These are phyloP conservation scores for Sparidentex hasta DNA, from an alignment of 2,797 vertebrate species.

Conservation along the genomic window DNA sequence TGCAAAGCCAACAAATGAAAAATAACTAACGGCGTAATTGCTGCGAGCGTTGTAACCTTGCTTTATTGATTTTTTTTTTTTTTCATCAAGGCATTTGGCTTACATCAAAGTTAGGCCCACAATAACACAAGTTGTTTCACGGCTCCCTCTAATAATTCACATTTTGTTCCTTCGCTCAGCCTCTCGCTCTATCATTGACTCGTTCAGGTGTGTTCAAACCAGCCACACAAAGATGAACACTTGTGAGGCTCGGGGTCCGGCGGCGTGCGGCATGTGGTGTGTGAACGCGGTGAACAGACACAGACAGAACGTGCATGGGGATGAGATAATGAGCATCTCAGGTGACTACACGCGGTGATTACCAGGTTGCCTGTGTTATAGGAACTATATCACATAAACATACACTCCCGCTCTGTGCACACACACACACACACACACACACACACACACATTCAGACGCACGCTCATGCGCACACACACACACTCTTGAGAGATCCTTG, in stretches of 20 bases:
- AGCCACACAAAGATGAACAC: conserved; percentile 45
- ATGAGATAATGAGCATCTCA: conserved; percentile 82
- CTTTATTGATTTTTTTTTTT: conserved; percentile 66
- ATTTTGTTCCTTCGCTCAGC: conserved; percentile 32
- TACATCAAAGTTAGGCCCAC: conserved; percentile 61
- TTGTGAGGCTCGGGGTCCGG: conserved; percentile 34
- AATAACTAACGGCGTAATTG: conserved; percentile 74
- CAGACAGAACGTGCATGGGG: conserved; percentile 53
- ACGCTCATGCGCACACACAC: conserved; percentile 47
- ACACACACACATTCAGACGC: conserved; percentile 25
- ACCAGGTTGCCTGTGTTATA: conserved; percentile 78
- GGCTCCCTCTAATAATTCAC: conserved; percentile 50
- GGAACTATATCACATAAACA: conserved; percentile 77
- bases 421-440: conserved; percentile 38
- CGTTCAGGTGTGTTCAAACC: conserved; percentile 51
- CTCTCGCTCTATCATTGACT: conserved; percentile 26
- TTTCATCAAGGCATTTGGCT: conserved; percentile 49
- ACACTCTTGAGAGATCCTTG: conserved; percentile 82
- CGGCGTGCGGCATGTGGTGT: conserved; percentile 34
- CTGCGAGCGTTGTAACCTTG: conserved; percentile 67
- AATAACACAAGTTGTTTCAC: conserved; percentile 58
- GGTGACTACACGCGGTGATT: conserved; percentile 83
- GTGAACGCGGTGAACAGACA: conserved; percentile 31
- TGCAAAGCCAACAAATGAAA: conserved; percentile 72
- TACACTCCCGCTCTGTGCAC: conserved; percentile 57